Conservation (phyloP, 2,113 vertebrate genomes). For the Ophiodon elongatus region DNA sequence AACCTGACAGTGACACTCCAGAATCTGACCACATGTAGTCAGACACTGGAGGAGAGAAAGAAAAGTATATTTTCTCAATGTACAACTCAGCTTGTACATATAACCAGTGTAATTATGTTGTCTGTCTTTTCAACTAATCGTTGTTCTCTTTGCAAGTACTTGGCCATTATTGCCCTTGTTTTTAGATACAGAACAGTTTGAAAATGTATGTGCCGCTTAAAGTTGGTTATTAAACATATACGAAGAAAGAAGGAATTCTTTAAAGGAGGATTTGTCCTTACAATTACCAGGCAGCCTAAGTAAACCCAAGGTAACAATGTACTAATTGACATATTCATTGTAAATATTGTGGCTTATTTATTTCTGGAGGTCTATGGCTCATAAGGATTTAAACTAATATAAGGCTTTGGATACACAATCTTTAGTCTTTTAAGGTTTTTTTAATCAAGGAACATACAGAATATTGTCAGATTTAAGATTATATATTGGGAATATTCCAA, state of each 20-base stretch:
- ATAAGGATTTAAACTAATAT: not conserved
- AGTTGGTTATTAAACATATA: not conserved
- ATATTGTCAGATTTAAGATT: not conserved
- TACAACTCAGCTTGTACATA: not conserved
- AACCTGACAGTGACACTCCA: conserved; percentile 46
- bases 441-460: not conserved
- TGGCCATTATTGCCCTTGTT: not conserved
- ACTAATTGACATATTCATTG: not conserved
- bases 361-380: not conserved
- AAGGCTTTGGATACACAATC: not conserved
- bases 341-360: not conserved
- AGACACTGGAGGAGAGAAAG: conserved; percentile 10
- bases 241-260: not conserved
- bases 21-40: conserved; percentile 18
- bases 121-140: not conserved
- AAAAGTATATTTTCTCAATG: conserved; percentile 10
- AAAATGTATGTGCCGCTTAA: not conserved
- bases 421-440: not conserved
- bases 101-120: not conserved
- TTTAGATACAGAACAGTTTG: not conserved
- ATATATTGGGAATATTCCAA: not conserved
- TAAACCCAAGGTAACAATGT: not conserved
- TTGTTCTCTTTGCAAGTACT: not conserved
- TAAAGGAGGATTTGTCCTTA: not conserved
- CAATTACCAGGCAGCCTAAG: not conserved